Evolutionary conservation across 1,140 invertebrate genomes (phyloP).

Genomic region (Drosophila tristis): DNA sequence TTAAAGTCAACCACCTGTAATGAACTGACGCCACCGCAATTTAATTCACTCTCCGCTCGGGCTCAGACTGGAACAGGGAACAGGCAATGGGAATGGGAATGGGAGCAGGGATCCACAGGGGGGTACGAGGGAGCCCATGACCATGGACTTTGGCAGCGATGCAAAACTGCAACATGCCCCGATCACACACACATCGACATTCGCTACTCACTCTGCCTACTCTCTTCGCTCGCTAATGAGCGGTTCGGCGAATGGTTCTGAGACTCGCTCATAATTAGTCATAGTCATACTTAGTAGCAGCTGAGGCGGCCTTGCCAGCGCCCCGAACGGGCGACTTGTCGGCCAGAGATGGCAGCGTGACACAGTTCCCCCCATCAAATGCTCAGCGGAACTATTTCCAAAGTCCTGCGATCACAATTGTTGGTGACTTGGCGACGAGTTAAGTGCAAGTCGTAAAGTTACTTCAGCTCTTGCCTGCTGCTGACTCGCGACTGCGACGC

Average conservation of each 20-base stretch:
- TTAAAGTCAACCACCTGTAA: slow-evolving; percentile 83
- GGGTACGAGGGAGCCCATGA: slow-evolving; percentile 17
- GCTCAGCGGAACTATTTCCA: neutral
- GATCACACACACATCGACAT: neutral
- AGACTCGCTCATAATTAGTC: slow-evolving; percentile 71
- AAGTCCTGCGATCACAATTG: no score
- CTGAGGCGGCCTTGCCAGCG: slow-evolving; percentile 46
- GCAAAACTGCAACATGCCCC: slow-evolving; percentile 43
- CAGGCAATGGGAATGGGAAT: slow-evolving; percentile 8
- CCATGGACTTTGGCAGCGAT: slow-evolving; percentile 50
- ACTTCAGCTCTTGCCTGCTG: neutral
- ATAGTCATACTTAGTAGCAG: slow-evolving; percentile 63
- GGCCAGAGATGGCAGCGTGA: slow-evolving; percentile 31
- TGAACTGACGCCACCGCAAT: slow-evolving; percentile 84
- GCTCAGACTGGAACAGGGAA: slow-evolving; percentile 21
- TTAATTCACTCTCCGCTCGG: slow-evolving; percentile 73
- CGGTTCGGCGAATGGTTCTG: slow-evolving; percentile 41
- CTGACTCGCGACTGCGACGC: neutral
- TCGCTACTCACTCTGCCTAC: neutral
- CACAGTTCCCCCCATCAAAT: neutral
- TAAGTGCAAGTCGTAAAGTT: neutral
- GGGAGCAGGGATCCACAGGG: slow-evolving; percentile 11
- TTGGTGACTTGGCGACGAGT: no score
- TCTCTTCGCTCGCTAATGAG: slow-evolving; percentile 43
- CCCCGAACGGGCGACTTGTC: slow-evolving; percentile 12